Evolutionary conservation across 2,797 vertebrate species (phyloP), one percentile per base, ranked within the genome.

Genomic region (Cossypha caffra): DNA sequence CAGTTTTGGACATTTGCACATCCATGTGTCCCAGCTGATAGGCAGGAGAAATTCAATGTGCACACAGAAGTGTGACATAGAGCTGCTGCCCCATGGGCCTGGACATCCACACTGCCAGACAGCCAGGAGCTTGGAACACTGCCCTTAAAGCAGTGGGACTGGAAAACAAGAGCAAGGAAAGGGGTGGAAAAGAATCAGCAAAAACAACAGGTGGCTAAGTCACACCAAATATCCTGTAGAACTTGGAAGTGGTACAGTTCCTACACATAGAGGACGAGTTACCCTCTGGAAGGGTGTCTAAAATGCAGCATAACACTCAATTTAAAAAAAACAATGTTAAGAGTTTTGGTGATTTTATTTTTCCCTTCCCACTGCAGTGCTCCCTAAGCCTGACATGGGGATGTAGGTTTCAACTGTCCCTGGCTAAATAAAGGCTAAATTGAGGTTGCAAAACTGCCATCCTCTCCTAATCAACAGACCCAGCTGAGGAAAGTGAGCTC

Each of bases 151-250:
- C 66, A 72, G 43, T 18, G 51, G 47, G 91, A 86, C 16, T 91
- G 62, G 47, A 78, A 93, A 96, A 91, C 50, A 75, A 90, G 38
- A 58, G 28, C 31, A 48, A 75, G 69, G 25, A 50, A 68, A 83
- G 85, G 24, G 20, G 29, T 78, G 51, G 47, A 51, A 71, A 78
- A 85, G 82, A 88, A 33, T 28, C 11, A 59, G 43, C 51, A 23
- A 80, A 94, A 95, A 86, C 45, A 88, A 82, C 80, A 91, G 83
- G 87, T 95, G 91, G 69, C n/a, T 61, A 55, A 74, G 66, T 73
- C 79, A 81, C 69, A 73, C 62, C 67, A 88, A 90, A 93, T 66
- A 88, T 67, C 77, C 52, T 43, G 79, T 15, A 86, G 71, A 52
- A 82, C 28, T 92, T 80, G 79, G 76, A 84, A 84, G 42, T 4